Evolutionary conservation across 2,113 vertebrate genomes (phyloP), one percentile per base, ranked within the genome.

Genomic region (Apus apus): DNA sequence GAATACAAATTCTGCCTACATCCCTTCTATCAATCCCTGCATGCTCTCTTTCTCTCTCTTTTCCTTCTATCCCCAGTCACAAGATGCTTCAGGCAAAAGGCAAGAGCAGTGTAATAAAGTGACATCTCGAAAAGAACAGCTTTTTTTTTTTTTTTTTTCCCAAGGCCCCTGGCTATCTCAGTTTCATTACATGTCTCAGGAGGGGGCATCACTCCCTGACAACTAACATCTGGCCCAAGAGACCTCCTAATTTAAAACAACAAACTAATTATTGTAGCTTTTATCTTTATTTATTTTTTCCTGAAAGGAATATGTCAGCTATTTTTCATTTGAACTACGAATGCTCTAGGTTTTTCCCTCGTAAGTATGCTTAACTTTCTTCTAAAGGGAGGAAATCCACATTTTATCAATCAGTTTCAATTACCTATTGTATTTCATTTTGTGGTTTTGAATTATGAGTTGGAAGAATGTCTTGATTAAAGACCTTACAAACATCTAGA

Each of bases 191-290:
- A 26, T 51, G 66, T 97, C 97, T 96, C 97, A 96, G 97, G 90
- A 97, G 96, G 97, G 91, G 86, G 96, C 88, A 96, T 97, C 89
- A 54, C 93, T 94, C 87, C 95, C 97, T 95, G 94, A 97, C 96
- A 97, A 50, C 66, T 83, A 97, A 97, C 98, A 98, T 98, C 97
- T 98, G 97, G 96, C 97, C 94, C 97, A 82, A 87, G 96, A 97
- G 97, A 97, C 95, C 95, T 96, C 86, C 96, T 97, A 87, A 96
- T 97, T 98, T 96, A 97, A 97, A 98, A 96, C 93, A 97, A 98
- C 95, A 97, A 95, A 94, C 94, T 97, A 94, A 97, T 98, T 97
- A 97, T 95, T 97, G 72, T 43, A 79, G 93, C 96, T 97, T 98
- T 96, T 93, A 89, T 95, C 94, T 94, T 92, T 85, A 29, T 74